Evolutionary conservation across 2,888 invertebrate genomes (phyloP).

Genomic region (Ennomos fuscantarius): DNA sequence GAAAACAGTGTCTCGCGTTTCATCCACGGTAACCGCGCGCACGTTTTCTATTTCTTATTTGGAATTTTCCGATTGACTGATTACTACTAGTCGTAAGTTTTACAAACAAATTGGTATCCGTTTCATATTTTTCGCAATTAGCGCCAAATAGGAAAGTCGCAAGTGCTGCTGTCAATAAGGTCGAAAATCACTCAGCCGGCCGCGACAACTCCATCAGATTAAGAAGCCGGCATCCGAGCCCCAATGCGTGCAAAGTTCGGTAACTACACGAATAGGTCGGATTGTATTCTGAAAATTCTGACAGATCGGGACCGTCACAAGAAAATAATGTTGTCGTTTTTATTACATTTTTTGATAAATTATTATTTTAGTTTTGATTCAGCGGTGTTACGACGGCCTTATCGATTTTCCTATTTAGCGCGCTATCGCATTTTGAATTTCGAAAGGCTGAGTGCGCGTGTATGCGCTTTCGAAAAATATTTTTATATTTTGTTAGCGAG

Average conservation of each 20-base stretch:
- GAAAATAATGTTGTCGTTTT: conserved; percentile 84
- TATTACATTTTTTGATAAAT: conserved; percentile 85
- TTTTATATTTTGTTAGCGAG: conserved; percentile 72
- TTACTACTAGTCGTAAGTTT: conserved; percentile 76
- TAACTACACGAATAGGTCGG: conserved; percentile 53
- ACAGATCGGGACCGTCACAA: conserved; percentile 78
- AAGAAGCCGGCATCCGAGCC: conserved; percentile 43
- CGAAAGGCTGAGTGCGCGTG: conserved; percentile 78
- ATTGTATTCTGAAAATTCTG: conserved; percentile 77
- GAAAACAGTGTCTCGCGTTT: conserved; percentile 83
- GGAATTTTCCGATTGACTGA: conserved; percentile 88
- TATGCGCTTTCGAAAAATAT: conserved; percentile 83
- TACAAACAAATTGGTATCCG: conserved; percentile 80
- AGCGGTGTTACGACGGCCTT: conserved; percentile 72
- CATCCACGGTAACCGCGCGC: conserved; percentile 74
- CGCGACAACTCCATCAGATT: conserved; percentile 63
- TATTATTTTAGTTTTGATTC: conserved; percentile 80
- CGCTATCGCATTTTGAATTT: conserved; percentile 80
- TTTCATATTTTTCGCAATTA: conserved; percentile 81
- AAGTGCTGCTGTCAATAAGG: conserved; percentile 64
- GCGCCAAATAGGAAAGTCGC: conserved; percentile 80
- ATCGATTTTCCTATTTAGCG: conserved; percentile 83
- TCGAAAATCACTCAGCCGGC: conserved; percentile 57
- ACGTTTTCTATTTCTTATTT: conserved; percentile 74
- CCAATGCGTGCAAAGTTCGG: conserved; percentile 34